Conservation (phyloP, 2,888 invertebrate species). For the Drosophila falleni region DNA sequence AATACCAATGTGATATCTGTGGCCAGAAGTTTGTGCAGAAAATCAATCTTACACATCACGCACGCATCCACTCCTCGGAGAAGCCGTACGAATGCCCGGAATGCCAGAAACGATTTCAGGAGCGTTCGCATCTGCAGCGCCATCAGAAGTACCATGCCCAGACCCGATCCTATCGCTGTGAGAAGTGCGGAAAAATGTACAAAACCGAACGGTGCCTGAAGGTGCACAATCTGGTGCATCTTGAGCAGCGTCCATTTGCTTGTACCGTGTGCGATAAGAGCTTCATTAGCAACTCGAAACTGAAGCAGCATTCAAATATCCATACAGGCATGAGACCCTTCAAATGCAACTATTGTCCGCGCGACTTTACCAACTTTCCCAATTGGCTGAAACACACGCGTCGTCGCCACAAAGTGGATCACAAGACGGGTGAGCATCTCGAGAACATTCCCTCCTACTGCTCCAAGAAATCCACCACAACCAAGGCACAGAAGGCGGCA, state of each 20-base stretch:
- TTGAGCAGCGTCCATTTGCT: conserved; percentile 86
- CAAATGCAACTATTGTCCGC: conserved; percentile 87
- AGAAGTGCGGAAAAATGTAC: conserved; percentile 85
- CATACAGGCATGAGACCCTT: conserved; percentile 87
- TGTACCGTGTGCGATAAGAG: conserved; percentile 87
- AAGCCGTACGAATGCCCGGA: conserved; percentile 85
- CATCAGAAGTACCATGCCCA: conserved; percentile 85
- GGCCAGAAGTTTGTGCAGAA: conserved; percentile 86
- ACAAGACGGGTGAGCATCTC: conserved; percentile 85
- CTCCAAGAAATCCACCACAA: conserved; percentile 82
- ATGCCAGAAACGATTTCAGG: conserved; percentile 85
- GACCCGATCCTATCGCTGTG: conserved; percentile 84
- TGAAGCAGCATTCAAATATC: conserved; percentile 88
- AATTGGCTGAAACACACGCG: conserved; percentile 88
- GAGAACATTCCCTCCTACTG: conserved; percentile 85
- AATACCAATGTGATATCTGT: conserved; percentile 85
- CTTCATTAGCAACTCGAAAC: conserved; percentile 87
- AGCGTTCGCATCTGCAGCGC: conserved; percentile 84
- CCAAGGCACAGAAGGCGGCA: conserved; percentile 67
- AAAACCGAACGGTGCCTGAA: conserved; percentile 87
- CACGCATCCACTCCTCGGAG: conserved; percentile 84
- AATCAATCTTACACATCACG: conserved; percentile 85
- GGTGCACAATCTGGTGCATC: conserved; percentile 87
- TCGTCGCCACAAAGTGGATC: conserved; percentile 87
- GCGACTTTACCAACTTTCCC: conserved; percentile 87